These are phyloP conservation scores for Sinopyrophorus schimmeli DNA, from an alignment of 2,888 invertebrate species.

Conservation along the genomic window DNA sequence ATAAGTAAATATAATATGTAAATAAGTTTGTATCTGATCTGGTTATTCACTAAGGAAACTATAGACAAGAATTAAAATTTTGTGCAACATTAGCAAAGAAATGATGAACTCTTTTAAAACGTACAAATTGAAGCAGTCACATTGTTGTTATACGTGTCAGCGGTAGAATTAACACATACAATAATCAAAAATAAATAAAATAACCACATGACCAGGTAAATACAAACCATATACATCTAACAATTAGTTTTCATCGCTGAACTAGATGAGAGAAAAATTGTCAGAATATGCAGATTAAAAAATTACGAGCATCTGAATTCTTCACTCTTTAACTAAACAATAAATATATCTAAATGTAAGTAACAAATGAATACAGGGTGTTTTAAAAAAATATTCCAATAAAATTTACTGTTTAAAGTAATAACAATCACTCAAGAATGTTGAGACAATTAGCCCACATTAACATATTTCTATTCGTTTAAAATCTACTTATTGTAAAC, in stretches of 20 bases:
- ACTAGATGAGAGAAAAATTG: conserved; percentile 34
- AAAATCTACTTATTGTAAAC: no score
- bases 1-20: conserved; percentile 36
- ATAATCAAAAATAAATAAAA: no score
- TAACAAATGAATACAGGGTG: conserved; percentile 28
- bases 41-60: conserved; percentile 29
- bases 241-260: conserved; percentile 33
- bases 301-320: conserved; percentile 34
- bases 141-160: no score
- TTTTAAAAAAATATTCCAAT: conserved; percentile 14
- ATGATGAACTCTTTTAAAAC: no score
- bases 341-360: conserved; percentile 17
- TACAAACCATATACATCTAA: conserved; percentile 35
- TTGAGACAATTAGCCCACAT: no score
- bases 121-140: no score
- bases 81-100: conserved; percentile 21
- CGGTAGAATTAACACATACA: no score
- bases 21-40: conserved; percentile 37
- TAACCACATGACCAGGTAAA: conserved; percentile 32
- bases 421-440: no score
- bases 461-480: no score
- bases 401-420: no score
- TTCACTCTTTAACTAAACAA: conserved; percentile 25
- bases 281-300: conserved; percentile 34
- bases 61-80: conserved; percentile 15